These are phyloP conservation scores for Drosophila arizonae DNA, from an alignment of 1,140 invertebrate species.

Conservation along the genomic window DNA sequence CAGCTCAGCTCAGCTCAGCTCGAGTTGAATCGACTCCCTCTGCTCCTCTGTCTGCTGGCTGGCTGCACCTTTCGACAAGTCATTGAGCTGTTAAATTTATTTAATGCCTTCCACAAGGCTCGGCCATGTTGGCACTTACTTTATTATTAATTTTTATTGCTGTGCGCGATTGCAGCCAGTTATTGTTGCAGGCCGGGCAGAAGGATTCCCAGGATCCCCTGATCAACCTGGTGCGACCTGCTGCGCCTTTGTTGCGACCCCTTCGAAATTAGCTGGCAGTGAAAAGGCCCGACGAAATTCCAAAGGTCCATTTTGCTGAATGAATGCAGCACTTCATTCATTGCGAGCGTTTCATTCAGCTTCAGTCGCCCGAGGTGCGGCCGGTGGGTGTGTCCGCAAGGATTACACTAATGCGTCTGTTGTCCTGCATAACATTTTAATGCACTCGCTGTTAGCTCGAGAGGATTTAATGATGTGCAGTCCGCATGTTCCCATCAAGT, in stretches of 20 bases:
- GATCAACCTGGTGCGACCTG: conserved; percentile 42
- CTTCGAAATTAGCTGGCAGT: conserved; percentile 29
- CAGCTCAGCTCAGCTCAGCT: neutral
- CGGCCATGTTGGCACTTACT: conserved; percentile 67
- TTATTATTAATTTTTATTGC: conserved; percentile 78
- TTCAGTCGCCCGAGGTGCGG: conserved; percentile 26
- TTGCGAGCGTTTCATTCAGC: conserved; percentile 45
- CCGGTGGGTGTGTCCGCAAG: conserved; percentile 71
- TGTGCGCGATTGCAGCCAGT: conserved; percentile 51
- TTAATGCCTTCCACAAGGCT: conserved; percentile 66
- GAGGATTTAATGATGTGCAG: conserved; percentile 74
- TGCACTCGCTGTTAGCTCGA: conserved; percentile 53
- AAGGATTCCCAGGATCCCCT: conserved; percentile 68
- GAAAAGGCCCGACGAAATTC: conserved; percentile 5
- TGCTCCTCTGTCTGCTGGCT: neutral
- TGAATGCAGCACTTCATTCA: conserved; percentile 71
- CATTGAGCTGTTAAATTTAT: conserved; percentile 81
- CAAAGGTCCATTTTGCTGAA: conserved; percentile 40
- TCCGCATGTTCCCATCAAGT: conserved; percentile 55
- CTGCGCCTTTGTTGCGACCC: conserved; percentile 62
- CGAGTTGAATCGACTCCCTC: neutral
- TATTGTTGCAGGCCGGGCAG: conserved; percentile 22
- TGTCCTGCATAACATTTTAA: conserved; percentile 68
- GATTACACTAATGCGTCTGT: conserved; percentile 75
- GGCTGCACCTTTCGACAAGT: conserved; percentile 74